Conservation (phyloP, 2,113 vertebrate species). For the Corapipo altera region DNA sequence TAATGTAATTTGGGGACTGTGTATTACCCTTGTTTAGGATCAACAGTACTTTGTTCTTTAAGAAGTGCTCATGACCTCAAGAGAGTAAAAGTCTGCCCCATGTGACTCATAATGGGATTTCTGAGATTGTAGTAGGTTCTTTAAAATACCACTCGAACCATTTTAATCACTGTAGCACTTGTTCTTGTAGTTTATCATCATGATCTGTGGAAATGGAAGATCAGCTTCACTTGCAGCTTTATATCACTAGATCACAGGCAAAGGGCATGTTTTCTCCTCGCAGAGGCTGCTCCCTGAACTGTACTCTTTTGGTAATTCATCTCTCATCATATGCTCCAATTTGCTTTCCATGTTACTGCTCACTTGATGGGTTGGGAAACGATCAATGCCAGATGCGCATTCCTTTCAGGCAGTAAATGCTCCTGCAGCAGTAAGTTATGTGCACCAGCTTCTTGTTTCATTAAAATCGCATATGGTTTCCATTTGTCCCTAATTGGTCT, state of each 20-base stretch:
- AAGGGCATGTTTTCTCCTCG: background rate
- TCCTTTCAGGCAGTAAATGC: conserved; percentile 56
- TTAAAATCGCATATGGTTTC: conserved; percentile 64
- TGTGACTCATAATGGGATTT: background rate
- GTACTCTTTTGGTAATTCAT: background rate
- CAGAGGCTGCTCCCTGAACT: background rate
- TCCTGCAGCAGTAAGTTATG: conserved; percentile 22
- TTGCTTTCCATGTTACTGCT: conserved; percentile 34
- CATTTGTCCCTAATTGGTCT: conserved; percentile 62
- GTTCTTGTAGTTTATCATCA: background rate
- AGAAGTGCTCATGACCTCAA: background rate
- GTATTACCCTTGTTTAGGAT: background rate
- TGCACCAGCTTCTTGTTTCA: conserved; percentile 39
- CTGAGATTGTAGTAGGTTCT: background rate
- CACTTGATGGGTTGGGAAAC: conserved; percentile 28
- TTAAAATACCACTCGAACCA: background rate
- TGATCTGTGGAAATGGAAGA: background rate
- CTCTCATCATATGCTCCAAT: conserved; percentile 25
- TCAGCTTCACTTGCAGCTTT: background rate
- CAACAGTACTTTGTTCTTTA: background rate
- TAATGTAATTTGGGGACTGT: background rate
- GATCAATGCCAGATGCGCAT: conserved; percentile 51
- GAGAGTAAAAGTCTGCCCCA: background rate
- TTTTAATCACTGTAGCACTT: background rate
- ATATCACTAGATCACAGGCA: conserved; percentile 16